Base-by-base conservation (phyloP, 30 jellyfish, hydroid and myxozoan species). In the Chironex yamaguchii region DNA sequence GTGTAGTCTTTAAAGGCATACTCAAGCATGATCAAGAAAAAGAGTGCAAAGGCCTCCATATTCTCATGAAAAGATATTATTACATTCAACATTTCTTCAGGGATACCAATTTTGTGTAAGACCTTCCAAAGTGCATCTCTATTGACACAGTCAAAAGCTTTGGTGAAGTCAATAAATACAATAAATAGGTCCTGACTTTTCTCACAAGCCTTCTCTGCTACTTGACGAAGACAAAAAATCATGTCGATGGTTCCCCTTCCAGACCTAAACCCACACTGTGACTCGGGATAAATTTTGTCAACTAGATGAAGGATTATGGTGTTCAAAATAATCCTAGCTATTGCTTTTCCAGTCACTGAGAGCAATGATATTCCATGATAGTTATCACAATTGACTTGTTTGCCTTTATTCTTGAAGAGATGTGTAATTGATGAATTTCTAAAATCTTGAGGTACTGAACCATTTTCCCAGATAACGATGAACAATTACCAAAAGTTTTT, bases 241-340 rank as follows among this genome's bases (percentile, higher is more conserved):
- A 78, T 78, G 53, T 53, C 82, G 0, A 69, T 78, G 3, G 89
- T 78, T 11, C 58, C 21, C 6, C 89, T 67, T n/a, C 49, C 89
- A 30, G 58, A 50, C 3, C 62, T 27, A 29, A 20, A 76, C 64
- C 89, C 68, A 29, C 82, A 78, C 33, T 78, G 89, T 29, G 62
- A 21, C 53, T 52, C 89, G 29, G 82, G 42, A 53, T 52, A 62
- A 21, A 78, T n/a, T 62, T 48, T 52, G 31, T 29, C 50, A 27
- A 52, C 36, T 23, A 29, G 81, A 0, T 1, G 28, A 50, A 1
- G 78, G 42, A 76, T 31, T 36, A 22, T 51, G 11, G 89, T n/a
- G n/a, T n/a, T 25, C 35, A 73, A 22, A 24, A 35, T 34, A 4
- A 73, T 28, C 3, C 83, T 67, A 0, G 82, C 12, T 30, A 29